These are phyloP conservation scores for Tenrec ecaudatus DNA, from an alignment of 2,113 vertebrate species.

Conservation along the genomic window DNA sequence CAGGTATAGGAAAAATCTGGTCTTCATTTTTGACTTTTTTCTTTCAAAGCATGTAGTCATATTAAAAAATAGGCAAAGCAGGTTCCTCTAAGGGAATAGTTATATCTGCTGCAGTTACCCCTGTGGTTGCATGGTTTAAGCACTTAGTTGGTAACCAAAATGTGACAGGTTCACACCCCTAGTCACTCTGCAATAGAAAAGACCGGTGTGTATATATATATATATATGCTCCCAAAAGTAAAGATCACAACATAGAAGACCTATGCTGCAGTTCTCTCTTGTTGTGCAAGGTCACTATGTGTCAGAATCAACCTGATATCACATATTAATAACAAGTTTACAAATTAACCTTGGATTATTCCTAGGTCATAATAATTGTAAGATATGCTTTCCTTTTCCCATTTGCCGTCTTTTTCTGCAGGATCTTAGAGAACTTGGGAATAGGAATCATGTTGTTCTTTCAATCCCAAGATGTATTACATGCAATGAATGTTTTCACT, in stretches of 20 bases:
- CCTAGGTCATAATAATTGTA: not conserved
- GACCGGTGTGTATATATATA: not conserved
- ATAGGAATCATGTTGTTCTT: not conserved
- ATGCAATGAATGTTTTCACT: not conserved
- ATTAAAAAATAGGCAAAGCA: constrained; percentile 23
- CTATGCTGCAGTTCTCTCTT: not conserved
- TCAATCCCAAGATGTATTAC: not conserved
- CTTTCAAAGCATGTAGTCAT: not conserved
- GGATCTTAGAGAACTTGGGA: not conserved
- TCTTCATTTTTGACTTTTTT: not conserved
- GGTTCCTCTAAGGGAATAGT: not conserved
- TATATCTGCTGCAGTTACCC: not conserved
- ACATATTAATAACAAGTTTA: not conserved
- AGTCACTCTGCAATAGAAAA: not conserved
- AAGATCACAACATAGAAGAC: not conserved
- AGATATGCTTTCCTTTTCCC: not conserved
- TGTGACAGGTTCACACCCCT: not conserved
- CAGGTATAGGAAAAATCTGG: not conserved
- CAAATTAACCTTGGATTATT: not conserved
- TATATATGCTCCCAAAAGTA: not conserved
- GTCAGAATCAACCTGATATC: not conserved
- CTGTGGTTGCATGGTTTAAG: not conserved
- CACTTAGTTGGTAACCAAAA: not conserved
- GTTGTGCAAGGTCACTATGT: not conserved
- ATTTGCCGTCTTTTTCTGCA: not conserved